Base-by-base conservation (phyloP, 1,140 invertebrate genomes). In the Olivierus martensii region DNA sequence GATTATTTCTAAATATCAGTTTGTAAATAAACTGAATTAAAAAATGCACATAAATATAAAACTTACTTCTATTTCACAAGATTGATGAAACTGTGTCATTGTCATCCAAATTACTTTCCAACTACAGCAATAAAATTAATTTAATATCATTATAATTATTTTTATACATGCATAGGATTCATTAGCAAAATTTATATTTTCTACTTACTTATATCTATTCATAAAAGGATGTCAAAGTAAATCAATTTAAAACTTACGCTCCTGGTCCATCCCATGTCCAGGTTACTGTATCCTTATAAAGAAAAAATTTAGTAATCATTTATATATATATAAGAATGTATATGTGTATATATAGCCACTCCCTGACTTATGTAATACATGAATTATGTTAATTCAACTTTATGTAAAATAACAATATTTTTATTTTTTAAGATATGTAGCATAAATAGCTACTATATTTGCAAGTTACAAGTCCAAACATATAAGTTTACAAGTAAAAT, bases 251-350 rank as follows among this genome's bases (percentile, higher is more conserved):
- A 43, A 82, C 86, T 85, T 75, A 93, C 87, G 86, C 86, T 71
- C 85, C 84, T 55, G 90, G 88, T 52, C 92, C 91, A 71, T 94
- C 87, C 91, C 92, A 97, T 5, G 91, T 96, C 92, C 92, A 97
- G 0, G 90, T 92, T 38, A 91, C 80, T 3, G 89, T 92, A 66
- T 97, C 89, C 71, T 73, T 46, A 18, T 59, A 65, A 52, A 41
- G 45, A 51, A 52, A 17, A 58, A 53, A 11, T 51, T 17, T 51
- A 46, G 17, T 2, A 51, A 43, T 44, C 46, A 34, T 18, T 28
- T 36, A 2, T 14, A 28, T 35, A 53, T n/a, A 42, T 38, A n/a
- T 43, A 34, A 18, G 9, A n/a, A 19, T 34, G 14, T 17, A 54
- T n/a, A 45, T 0, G 38, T 38, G 22, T 48, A 10, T 22, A 15